Percentiles rank a stretch among this genome's conserved stretches.
Evolutionary conservation across 1,140 invertebrate genomes (phyloP).

Genomic region (Papilio glaucus): DNA sequence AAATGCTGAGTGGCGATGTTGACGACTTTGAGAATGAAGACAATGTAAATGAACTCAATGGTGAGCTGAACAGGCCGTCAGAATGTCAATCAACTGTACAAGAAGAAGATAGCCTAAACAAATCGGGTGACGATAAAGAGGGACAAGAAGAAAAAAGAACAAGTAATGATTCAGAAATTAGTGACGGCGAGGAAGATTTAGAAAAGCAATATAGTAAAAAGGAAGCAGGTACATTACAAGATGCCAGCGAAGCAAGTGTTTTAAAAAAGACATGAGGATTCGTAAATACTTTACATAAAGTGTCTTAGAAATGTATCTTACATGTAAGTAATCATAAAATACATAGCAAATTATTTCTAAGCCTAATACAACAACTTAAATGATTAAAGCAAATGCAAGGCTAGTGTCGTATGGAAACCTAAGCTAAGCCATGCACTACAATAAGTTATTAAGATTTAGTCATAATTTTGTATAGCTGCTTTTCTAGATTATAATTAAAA

Average conservation of each 20-base stretch:
- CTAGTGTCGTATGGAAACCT: background rate
- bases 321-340: background rate
- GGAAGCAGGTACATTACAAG: background rate
- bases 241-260: background rate
- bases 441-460: background rate
- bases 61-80: background rate
- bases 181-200: background rate
- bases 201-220: background rate
- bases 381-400: background rate
- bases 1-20: constrained; percentile 1
- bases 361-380: background rate
- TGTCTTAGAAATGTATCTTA: background rate
- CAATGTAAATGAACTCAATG: constrained; percentile 29
- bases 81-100: background rate
- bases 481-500: constrained; percentile 10
- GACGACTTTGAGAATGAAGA: background rate
- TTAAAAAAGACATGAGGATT: background rate
- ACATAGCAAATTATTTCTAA: constrained; percentile 1
- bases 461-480: constrained; percentile 1
- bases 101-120: background rate
- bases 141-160: background rate
- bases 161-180: background rate
- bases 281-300: background rate
- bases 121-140: background rate
- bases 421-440: background rate